These are phyloP conservation scores for Pipistrellus nathusii DNA, from an alignment of 2,797 vertebrate species.

Conservation along the genomic window DNA sequence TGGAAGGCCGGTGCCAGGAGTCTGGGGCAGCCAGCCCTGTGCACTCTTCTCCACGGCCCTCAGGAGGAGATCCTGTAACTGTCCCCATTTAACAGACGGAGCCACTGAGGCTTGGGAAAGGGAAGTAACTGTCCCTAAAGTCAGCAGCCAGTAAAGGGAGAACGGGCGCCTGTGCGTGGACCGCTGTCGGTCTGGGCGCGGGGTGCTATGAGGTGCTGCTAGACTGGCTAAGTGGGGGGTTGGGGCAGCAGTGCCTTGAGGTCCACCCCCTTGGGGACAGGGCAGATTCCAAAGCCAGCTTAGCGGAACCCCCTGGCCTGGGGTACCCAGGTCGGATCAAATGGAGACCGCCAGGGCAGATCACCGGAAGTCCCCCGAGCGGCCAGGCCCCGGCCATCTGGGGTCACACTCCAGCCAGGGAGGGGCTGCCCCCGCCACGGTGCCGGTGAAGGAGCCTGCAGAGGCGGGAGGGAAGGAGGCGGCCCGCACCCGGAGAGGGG, in stretches of 20 bases:
- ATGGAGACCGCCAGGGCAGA: not conserved
- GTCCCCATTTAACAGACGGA: not conserved
- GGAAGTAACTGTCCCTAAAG: not conserved
- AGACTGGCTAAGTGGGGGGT: not conserved
- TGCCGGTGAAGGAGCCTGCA: not conserved
- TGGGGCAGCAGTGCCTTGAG: not conserved
- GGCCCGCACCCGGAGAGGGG: not conserved
- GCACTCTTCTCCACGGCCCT: not conserved
- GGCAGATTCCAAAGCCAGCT: not conserved
- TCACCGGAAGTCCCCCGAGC: not conserved
- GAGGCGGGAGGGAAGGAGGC: not conserved
- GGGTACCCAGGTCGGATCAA: not conserved
- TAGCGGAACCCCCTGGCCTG: not conserved
- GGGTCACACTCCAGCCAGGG: not conserved
- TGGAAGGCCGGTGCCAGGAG: not conserved
- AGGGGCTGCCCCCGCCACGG: no score
- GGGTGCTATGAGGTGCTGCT: accelerated
- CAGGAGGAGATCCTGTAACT: not conserved
- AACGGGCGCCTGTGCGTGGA: not conserved
- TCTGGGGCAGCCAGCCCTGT: not conserved
- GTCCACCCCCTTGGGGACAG: not conserved
- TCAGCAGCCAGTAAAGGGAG: not conserved
- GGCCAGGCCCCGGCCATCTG: not conserved
- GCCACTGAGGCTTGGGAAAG: not conserved
- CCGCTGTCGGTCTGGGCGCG: not conserved